Evolutionary conservation across 53 echinoderm and acorn worm species (phyloP).

Genomic region (Luidia sarsii): DNA sequence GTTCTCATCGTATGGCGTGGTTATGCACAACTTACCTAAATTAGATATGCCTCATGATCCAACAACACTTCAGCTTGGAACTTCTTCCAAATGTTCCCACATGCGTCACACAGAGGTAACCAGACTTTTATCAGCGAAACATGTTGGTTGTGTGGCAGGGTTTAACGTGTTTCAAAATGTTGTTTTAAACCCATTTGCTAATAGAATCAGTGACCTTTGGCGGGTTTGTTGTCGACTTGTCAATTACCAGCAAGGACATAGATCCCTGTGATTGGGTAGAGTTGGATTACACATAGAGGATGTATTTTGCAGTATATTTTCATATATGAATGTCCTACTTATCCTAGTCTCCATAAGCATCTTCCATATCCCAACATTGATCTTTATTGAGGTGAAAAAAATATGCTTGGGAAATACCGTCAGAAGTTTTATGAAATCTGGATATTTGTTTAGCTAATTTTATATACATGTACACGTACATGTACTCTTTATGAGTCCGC

Average conservation of each 20-base stretch:
- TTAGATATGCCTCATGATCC: constrained; percentile 39
- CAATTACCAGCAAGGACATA: constrained; percentile 42
- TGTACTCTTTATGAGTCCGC: no score
- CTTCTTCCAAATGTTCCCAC: not conserved
- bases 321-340: no score
- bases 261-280: constrained; percentile 7
- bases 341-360: no score
- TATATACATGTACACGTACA: no score
- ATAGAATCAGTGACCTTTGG: constrained; percentile 17
- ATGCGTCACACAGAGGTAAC: constrained; percentile 31
- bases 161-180: constrained; percentile 32
- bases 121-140: constrained; percentile 29
- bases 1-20: constrained; percentile 20
- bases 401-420: no score
- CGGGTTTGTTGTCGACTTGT: constrained; percentile 49
- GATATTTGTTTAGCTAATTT: no score
- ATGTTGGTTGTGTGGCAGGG: constrained; percentile 6
- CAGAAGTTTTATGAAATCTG: no score
- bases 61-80: not conserved
- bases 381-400: no score
- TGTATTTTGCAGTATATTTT: no score
- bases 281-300: no score
- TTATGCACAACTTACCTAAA: constrained; percentile 17
- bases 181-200: constrained; percentile 16
- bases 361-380: no score